Conservation (phyloP, 2,113 vertebrate species). For the Dolichotis patagonum region DNA sequence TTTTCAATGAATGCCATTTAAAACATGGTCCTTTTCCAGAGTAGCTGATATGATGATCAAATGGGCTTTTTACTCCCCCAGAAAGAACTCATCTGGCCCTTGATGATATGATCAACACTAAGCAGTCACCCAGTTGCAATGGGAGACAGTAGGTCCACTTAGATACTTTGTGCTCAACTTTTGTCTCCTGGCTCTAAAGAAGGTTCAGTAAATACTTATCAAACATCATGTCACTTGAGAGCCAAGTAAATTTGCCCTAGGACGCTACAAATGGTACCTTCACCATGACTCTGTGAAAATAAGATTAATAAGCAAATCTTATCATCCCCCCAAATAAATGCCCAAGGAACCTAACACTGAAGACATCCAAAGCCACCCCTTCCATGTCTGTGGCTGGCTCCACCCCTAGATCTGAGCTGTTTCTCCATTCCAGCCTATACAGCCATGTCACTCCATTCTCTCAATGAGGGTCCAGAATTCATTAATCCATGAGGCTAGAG, state of each 20-base stretch:
- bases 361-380: background rate
- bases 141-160: background rate
- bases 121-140: background rate
- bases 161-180: background rate
- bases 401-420: background rate
- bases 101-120: background rate
- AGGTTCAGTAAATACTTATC: background rate
- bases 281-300: slow-evolving; percentile 25
- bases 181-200: background rate
- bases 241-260: background rate
- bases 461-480: background rate
- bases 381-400: background rate
- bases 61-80: background rate
- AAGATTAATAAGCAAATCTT: background rate
- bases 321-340: background rate
- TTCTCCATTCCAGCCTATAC: background rate
- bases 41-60: background rate
- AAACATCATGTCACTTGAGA: background rate
- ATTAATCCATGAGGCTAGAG: background rate
- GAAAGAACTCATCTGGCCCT: background rate
- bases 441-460: background rate
- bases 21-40: slow-evolving; percentile 9
- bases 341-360: background rate
- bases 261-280: slow-evolving; percentile 1
- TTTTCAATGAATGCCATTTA: background rate